Conservation (phyloP, 1,140 invertebrate species). For the Drosophila bocki region DNA sequence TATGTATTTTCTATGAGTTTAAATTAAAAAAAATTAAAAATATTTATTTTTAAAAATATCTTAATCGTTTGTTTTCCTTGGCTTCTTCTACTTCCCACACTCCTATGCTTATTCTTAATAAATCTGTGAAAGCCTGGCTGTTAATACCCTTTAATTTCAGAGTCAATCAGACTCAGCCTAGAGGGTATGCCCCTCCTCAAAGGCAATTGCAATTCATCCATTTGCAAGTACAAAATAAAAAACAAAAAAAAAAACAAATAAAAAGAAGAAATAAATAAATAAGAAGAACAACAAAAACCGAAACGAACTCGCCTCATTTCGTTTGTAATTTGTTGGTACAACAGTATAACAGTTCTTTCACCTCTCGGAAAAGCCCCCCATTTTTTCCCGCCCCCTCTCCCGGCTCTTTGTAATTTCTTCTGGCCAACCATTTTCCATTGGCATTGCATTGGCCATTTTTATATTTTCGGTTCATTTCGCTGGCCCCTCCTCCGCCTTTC, state of each 20-base stretch:
- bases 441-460: conserved; percentile 74
- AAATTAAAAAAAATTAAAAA: too few species aligned
- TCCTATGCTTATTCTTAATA: too few species aligned
- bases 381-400: conserved; percentile 14
- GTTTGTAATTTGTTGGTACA: conserved; percentile 72
- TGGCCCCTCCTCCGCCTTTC: conserved; percentile 18
- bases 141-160: not conserved
- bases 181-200: conserved; percentile 26
- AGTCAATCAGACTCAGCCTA: conserved; percentile 5
- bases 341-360: conserved; percentile 34
- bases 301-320: conserved; percentile 64
- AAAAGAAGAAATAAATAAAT: conserved; percentile 18
- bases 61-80: too few species aligned
- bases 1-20: not conserved
- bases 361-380: conserved; percentile 10
- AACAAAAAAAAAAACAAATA: conserved; percentile 4
- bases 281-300: conserved; percentile 23
- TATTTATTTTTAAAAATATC: too few species aligned
- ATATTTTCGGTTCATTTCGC: conserved; percentile 75
- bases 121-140: too few species aligned
- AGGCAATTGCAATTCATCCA: conserved; percentile 59
- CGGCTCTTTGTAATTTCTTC: conserved; percentile 77
- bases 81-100: too few species aligned
- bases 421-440: conserved; percentile 76
- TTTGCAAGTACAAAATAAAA: conserved; percentile 7